A percentile compares a stretch with the other conserved stretches of the same genome.
Conservation (phyloP, 2,797 vertebrate species). For the Ciconia nigra region DNA sequence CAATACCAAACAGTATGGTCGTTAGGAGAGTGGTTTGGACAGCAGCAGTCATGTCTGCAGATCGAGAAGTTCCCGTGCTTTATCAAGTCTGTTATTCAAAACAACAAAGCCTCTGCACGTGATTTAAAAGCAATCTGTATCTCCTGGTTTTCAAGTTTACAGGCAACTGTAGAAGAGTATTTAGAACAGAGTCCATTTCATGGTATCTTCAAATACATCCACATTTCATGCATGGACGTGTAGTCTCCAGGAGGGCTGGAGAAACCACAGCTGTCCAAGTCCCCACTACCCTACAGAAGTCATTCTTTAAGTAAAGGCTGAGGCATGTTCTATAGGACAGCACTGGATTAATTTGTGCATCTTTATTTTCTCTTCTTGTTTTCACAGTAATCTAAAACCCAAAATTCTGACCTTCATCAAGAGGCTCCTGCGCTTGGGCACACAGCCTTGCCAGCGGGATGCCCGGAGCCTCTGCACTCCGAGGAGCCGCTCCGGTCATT, state of each 20-base stretch:
- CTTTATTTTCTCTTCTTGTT: neutral
- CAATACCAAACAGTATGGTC: neutral
- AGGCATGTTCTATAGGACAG: neutral
- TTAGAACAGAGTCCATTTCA: neutral
- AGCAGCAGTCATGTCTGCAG: neutral
- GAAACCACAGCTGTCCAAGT: neutral
- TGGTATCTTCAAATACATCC: neutral
- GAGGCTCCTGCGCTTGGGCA: neutral
- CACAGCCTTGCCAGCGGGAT: neutral
- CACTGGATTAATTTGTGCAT: neutral
- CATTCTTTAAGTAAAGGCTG: neutral
- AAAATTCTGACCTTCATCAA: neutral
- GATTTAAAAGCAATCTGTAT: neutral
- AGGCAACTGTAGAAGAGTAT: neutral
- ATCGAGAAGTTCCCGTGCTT: neutral
- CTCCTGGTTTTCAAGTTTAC: neutral
- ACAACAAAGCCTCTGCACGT: neutral
- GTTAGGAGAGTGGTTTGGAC: neutral
- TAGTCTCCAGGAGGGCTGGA: neutral
- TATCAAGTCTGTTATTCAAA: neutral
- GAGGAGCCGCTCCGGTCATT: neutral
- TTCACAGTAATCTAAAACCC: neutral
- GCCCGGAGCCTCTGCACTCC: neutral
- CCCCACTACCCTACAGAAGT: neutral
- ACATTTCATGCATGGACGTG: neutral